These are phyloP conservation scores for Conus ventricosus DNA, from an alignment of 1,140 invertebrate genomes.

Conservation along the genomic window DNA sequence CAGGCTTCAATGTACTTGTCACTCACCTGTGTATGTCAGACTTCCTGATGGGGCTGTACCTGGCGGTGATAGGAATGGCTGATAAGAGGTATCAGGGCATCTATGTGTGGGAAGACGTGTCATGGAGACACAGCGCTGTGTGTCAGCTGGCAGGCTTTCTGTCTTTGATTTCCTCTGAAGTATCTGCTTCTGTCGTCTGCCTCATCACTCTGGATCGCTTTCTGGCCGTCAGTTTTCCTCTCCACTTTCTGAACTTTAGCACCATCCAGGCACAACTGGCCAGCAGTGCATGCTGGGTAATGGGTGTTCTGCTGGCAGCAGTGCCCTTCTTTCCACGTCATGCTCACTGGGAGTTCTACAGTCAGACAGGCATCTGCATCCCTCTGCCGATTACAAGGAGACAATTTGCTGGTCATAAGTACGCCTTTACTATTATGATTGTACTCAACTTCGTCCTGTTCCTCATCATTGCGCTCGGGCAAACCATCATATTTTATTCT, in stretches of 20 bases:
- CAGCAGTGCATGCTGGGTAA: constrained; percentile 36
- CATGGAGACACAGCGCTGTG: constrained; percentile 54
- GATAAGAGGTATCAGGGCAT: constrained; percentile 52
- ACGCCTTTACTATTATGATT: constrained; percentile 48
- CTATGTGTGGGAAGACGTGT: constrained; percentile 53
- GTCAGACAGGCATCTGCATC: constrained; percentile 48
- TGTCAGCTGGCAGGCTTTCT: constrained; percentile 60
- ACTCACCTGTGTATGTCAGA: constrained; percentile 60
- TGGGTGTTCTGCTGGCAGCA: background rate
- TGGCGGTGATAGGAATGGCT: constrained; percentile 59
- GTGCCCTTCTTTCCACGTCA: constrained; percentile 29
- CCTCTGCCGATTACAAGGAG: constrained; percentile 48
- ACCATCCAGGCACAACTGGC: constrained; percentile 18
- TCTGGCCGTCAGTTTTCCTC: constrained; percentile 56
- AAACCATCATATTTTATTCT: constrained; percentile 46
- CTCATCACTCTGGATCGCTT: constrained; percentile 62
- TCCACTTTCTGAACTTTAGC: constrained; percentile 34
- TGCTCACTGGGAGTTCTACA: constrained; percentile 51
- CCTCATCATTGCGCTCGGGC: constrained; percentile 46
- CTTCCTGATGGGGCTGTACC: constrained; percentile 65
- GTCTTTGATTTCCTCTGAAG: constrained; percentile 57
- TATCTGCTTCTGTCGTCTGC: constrained; percentile 56
- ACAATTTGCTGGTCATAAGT: constrained; percentile 40
- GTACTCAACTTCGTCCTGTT: constrained; percentile 49
- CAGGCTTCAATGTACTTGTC: constrained; percentile 45